These are phyloP conservation scores for Tetrax tetrax DNA, from an alignment of 2,113 vertebrate genomes.

Conservation along the genomic window DNA sequence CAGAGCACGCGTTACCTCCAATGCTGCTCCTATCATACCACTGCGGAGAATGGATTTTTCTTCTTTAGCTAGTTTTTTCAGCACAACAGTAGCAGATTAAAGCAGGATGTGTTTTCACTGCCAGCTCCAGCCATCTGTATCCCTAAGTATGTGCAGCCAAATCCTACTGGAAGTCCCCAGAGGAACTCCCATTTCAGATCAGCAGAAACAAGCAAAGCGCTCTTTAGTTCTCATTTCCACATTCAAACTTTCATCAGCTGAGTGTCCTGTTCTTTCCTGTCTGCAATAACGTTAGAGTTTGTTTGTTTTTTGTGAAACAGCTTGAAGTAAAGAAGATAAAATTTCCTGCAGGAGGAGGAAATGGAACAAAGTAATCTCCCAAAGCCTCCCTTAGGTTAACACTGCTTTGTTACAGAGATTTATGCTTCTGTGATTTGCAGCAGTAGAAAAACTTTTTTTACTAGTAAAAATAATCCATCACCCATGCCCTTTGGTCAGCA, in stretches of 20 bases:
- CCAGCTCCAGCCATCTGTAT: neutral
- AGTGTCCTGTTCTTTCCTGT: neutral
- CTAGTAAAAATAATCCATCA: slow-evolving; percentile 47
- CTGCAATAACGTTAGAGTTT: neutral
- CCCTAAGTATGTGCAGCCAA: neutral
- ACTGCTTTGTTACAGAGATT: slow-evolving; percentile 21
- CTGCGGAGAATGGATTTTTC: neutral
- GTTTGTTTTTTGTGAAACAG: neutral
- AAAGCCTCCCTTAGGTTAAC: neutral
- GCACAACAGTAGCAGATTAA: neutral
- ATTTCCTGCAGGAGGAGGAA: slow-evolving; percentile 19
- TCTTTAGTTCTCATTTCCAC: neutral
- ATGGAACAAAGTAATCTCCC: neutral
- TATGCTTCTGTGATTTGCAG: neutral
- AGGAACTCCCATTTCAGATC: neutral
- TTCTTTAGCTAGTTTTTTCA: neutral
- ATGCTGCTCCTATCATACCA: neutral
- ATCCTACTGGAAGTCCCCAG: neutral
- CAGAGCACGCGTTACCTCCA: neutral
- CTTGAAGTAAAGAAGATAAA: neutral
- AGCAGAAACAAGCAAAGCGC: neutral
- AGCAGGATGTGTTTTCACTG: neutral
- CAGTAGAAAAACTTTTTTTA: neutral
- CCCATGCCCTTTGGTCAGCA: slow-evolving; percentile 54
- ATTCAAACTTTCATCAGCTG: neutral